These are phyloP conservation scores for Colossoma macropomum DNA, from an alignment of 2,113 vertebrate species.

Conservation along the genomic window DNA sequence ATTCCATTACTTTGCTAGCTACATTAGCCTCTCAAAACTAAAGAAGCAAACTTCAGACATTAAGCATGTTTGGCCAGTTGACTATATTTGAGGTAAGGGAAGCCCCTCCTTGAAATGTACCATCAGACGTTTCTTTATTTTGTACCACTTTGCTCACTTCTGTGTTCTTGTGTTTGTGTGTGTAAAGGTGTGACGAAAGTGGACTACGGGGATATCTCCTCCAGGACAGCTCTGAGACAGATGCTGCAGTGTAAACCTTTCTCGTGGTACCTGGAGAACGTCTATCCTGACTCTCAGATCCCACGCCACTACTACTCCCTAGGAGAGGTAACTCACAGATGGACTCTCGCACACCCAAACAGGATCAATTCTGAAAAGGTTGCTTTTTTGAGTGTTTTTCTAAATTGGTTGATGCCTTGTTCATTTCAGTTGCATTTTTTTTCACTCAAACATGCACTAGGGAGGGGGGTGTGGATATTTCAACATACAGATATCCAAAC, in stretches of 20 bases:
- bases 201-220: conserved; percentile 95
- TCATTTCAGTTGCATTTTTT: too few relatives aligned
- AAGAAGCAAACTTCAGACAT: too few relatives aligned
- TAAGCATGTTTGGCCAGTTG: too few relatives aligned
- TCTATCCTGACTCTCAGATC: conserved; percentile 99
- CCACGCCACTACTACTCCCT: conserved; percentile 97
- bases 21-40: too few relatives aligned
- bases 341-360: neutral
- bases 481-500: too few relatives aligned
- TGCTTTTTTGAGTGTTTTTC: neutral
- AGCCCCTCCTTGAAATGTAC: too few relatives aligned
- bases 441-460: too few relatives aligned
- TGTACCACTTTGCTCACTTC: neutral
- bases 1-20: too few relatives aligned
- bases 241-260: conserved; percentile 97
- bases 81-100: too few relatives aligned
- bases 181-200: conserved; percentile 95
- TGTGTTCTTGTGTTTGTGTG: conserved; percentile 46
- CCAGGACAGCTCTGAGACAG: conserved; percentile 87
- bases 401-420: neutral
- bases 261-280: conserved; percentile 97
- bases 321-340: conserved; percentile 86
- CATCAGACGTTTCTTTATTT: too few relatives aligned
- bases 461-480: too few relatives aligned
- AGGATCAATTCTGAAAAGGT: conserved; percentile 4